Evolutionary conservation across 2,113 vertebrate genomes (phyloP).

Genomic region (Pantherophis guttatus): DNA sequence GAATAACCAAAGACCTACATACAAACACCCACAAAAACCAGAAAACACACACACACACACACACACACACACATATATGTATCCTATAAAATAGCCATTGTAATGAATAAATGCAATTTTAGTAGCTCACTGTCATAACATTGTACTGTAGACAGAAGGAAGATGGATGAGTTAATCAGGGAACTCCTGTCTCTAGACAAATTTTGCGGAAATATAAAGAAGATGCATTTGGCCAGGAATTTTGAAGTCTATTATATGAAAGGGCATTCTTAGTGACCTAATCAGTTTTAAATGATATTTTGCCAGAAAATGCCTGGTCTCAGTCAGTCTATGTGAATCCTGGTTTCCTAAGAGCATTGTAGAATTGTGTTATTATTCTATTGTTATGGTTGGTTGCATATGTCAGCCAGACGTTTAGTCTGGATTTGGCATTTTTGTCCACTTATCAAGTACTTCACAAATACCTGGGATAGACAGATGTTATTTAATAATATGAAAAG

Average conservation of each 20-base stretch:
- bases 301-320: conserved; percentile 1
- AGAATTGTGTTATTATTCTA: neutral
- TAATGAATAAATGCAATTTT: neutral
- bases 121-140: neutral
- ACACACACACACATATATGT: too few species aligned
- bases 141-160: neutral
- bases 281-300: conserved; percentile 5
- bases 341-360: conserved; percentile 1
- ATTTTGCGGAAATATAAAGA: conserved; percentile 11
- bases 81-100: neutral
- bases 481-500: neutral
- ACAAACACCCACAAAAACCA: too few species aligned
- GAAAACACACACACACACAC: too few species aligned
- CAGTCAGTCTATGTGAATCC: neutral
- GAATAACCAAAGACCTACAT: too few species aligned
- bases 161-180: conserved; percentile 2
- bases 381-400: neutral
- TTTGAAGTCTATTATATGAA: conserved; percentile 24
- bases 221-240: conserved; percentile 26
- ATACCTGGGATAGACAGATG: neutral
- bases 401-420: neutral
- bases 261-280: neutral
- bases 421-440: neutral
- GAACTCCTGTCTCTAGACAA: conserved; percentile 12
- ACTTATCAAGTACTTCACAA: neutral